Percentiles rank a stretch among this genome's conserved stretches.
phyloP scores from a whole-genome alignment of 1,140 invertebrate species.

The Drosophila insularis region DNA sequence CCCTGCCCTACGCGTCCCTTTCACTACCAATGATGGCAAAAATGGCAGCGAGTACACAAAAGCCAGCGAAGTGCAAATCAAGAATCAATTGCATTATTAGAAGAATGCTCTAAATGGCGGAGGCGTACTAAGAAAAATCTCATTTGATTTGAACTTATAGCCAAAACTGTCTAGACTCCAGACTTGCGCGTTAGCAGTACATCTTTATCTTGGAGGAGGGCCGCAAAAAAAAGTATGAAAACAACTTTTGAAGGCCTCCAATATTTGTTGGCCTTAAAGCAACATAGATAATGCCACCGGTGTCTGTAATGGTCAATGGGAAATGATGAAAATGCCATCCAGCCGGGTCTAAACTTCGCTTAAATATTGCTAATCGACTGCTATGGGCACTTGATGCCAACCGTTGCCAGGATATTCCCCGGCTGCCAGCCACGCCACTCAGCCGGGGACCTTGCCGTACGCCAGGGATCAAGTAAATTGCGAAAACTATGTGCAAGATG shows the following conservation, averaged over 20 bases:
- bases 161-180: conserved; percentile 37
- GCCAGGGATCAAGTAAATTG: conserved; percentile 80
- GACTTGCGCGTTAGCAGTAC: background rate
- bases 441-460: conserved; percentile 19
- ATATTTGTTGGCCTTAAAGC: conserved; percentile 25
- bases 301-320: conserved; percentile 62
- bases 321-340: conserved; percentile 68
- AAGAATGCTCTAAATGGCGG: conserved; percentile 49
- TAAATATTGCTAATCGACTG: conserved; percentile 76
- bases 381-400: conserved; percentile 68
- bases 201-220: background rate
- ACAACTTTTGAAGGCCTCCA: conserved; percentile 8
- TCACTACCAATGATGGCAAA: conserved; percentile 9
- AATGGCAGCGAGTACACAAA: background rate
- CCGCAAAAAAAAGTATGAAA: background rate
- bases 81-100: conserved; percentile 81
- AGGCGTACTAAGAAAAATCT: conserved; percentile 34
- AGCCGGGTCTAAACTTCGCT: conserved; percentile 39
- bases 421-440: conserved; percentile 1
- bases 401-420: conserved; percentile 50
- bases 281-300: conserved; percentile 46
- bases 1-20: conserved; percentile 42
- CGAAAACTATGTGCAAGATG: conserved; percentile 83
- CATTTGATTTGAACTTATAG: conserved; percentile 30
- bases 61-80: conserved; percentile 57